These are phyloP conservation scores for Nephila pilipes DNA, from an alignment of 1,140 invertebrate genomes.

Conservation along the genomic window DNA sequence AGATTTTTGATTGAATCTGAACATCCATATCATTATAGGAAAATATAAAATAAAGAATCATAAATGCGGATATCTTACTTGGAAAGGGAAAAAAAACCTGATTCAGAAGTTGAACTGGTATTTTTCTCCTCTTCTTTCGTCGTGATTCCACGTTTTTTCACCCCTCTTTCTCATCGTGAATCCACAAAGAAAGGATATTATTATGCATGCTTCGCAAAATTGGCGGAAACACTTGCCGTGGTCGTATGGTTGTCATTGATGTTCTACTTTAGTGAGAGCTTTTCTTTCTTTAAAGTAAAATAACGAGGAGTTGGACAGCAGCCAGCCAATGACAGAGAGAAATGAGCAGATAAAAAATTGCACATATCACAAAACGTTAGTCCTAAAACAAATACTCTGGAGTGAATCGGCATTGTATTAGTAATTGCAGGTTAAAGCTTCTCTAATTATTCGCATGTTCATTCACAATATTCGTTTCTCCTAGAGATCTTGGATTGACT, in stretches of 20 bases:
- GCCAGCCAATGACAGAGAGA: slow-evolving; percentile 40
- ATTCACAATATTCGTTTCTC: slow-evolving; percentile 29
- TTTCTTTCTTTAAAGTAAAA: slow-evolving; percentile 52
- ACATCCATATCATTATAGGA: slow-evolving; percentile 15
- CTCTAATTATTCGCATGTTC: slow-evolving; percentile 70
- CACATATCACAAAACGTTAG: neutral
- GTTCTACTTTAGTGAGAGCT: slow-evolving; percentile 34
- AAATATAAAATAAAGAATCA: neutral
- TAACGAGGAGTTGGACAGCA: neutral
- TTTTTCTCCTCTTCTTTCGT: neutral
- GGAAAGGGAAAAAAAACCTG: neutral
- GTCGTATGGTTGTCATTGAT: slow-evolving; percentile 41
- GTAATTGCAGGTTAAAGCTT: slow-evolving; percentile 70
- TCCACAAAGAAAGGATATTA: slow-evolving; percentile 43
- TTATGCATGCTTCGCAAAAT: slow-evolving; percentile 59
- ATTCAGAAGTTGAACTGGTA: neutral
- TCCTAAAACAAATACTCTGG: slow-evolving; percentile 54
- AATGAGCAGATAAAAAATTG: slow-evolving; percentile 24
- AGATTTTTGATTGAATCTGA: neutral
- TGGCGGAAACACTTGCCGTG: slow-evolving; percentile 54
- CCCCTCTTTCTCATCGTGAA: neutral
- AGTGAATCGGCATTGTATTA: slow-evolving; percentile 53
- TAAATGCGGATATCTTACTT: neutral
- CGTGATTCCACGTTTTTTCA: neutral
- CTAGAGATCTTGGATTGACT: neutral